Conservation (phyloP, 2,888 invertebrate genomes). For the Meganola albula region DNA sequence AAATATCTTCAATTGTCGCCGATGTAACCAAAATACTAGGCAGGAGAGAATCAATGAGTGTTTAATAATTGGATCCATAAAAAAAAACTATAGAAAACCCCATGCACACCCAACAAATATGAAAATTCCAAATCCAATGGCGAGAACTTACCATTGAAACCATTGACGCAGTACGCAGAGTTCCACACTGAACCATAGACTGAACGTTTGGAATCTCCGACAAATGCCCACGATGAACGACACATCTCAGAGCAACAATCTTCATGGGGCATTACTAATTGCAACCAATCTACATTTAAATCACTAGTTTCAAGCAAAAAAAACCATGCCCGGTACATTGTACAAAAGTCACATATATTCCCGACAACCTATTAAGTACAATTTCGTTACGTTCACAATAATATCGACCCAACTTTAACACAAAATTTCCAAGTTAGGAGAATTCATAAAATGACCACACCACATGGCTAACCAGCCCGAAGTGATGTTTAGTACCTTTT, state of each 20-base stretch:
- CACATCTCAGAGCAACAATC: conserved; percentile 21
- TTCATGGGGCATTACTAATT: too few relatives aligned
- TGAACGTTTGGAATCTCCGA: conserved; percentile 39
- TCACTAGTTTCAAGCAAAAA: too few relatives aligned
- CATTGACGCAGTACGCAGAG: conserved; percentile 24
- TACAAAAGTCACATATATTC: too few relatives aligned
- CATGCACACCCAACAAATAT: conserved; percentile 47
- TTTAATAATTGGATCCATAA: conserved; percentile 18
- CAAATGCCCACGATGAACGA: conserved; percentile 34
- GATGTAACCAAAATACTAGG: conserved; percentile 30
- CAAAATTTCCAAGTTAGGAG: too few relatives aligned
- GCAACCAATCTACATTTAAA: too few relatives aligned
- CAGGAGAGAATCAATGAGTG: conserved; percentile 21
- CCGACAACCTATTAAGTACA: too few relatives aligned
- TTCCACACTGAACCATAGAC: conserved; percentile 30
- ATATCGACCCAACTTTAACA: too few relatives aligned
- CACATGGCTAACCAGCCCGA: too few relatives aligned
- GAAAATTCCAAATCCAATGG: conserved; percentile 40
- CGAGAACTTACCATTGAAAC: conserved; percentile 46
- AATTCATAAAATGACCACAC: too few relatives aligned
- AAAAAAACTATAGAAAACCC: conserved; percentile 35
- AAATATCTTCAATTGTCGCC: conserved; percentile 14
- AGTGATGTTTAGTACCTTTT: too few relatives aligned
- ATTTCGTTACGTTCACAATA: too few relatives aligned
- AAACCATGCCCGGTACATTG: too few relatives aligned